Percentiles rank a stretch among this genome's conserved stretches.
Conservation (phyloP, 2,113 vertebrate genomes). For the Syrrhaptes paradoxus region DNA sequence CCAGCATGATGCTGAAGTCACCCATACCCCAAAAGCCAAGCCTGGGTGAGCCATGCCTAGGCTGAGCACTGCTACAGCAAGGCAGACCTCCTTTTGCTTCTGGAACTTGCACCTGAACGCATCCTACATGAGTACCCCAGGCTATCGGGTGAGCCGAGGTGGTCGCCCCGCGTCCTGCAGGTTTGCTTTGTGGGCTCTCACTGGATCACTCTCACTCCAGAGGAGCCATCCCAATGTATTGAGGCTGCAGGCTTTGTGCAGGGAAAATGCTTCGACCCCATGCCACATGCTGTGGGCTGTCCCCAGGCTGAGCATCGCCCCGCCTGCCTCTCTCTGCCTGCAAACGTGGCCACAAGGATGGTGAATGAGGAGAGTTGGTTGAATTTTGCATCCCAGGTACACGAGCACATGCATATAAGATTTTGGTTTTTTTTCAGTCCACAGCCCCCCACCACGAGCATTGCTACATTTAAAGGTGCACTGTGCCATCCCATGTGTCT, state of each 20-base stretch:
- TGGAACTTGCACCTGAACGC: not conserved
- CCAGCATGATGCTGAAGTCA: not conserved
- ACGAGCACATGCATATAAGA: rapidly evolving
- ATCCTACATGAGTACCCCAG: rapidly evolving
- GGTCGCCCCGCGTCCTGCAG: rapidly evolving
- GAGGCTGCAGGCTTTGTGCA: not conserved
- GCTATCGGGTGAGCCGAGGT: rapidly evolving
- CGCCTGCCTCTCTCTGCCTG: not conserved
- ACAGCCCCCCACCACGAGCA: not conserved
- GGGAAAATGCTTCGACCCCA: not conserved
- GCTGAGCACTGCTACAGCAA: not conserved
- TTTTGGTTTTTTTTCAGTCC: not conserved
- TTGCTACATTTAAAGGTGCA: not conserved
- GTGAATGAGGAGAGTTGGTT: not conserved
- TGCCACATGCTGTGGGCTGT: not conserved
- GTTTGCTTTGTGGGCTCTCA: not conserved
- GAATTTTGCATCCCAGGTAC: not conserved
- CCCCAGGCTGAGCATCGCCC: not conserved
- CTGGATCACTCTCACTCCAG: not conserved
- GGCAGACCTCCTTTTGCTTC: not conserved
- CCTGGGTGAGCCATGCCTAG: not conserved
- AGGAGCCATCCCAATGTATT: rapidly evolving
- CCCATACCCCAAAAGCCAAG: not conserved
- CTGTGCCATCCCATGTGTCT: not conserved
- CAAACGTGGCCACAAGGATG: not conserved